phyloP scores from a whole-genome alignment of 2,797 vertebrate species.

The Petrocephalus schoutedeni region DNA sequence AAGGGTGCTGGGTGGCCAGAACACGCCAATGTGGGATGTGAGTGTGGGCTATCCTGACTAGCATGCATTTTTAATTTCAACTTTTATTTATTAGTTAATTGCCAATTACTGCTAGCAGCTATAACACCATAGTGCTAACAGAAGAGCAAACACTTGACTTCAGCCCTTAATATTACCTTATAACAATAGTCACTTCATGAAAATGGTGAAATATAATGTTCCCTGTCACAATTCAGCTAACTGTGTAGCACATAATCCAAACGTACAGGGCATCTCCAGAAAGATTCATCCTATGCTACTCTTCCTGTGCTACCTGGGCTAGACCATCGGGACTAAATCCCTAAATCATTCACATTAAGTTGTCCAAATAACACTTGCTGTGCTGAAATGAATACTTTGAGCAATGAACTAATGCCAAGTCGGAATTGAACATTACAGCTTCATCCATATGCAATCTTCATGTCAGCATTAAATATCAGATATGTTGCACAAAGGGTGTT shows the following conservation, averaged over 20 bases:
- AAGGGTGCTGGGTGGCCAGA: neutral
- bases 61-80: neutral
- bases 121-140: neutral
- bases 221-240: neutral
- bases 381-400: neutral
- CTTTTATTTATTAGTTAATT: neutral
- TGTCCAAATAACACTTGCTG: neutral
- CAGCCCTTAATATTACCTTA: neutral
- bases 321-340: neutral
- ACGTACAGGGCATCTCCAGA: neutral
- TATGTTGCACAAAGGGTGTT: neutral
- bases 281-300: neutral
- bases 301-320: neutral
- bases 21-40: neutral
- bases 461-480: neutral
- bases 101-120: neutral
- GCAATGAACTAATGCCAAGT: constrained; percentile 10
- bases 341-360: neutral
- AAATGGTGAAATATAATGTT: neutral
- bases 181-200: neutral
- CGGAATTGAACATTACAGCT: neutral
- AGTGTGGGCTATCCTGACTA: neutral
- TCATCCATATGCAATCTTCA: neutral
- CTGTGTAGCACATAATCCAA: neutral
- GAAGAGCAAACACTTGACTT: neutral